A percentile compares a stretch with the other conserved stretches of the same genome.
Evolutionary conservation across 2,113 vertebrate genomes (phyloP).

Genomic region (Butorides virescens): DNA sequence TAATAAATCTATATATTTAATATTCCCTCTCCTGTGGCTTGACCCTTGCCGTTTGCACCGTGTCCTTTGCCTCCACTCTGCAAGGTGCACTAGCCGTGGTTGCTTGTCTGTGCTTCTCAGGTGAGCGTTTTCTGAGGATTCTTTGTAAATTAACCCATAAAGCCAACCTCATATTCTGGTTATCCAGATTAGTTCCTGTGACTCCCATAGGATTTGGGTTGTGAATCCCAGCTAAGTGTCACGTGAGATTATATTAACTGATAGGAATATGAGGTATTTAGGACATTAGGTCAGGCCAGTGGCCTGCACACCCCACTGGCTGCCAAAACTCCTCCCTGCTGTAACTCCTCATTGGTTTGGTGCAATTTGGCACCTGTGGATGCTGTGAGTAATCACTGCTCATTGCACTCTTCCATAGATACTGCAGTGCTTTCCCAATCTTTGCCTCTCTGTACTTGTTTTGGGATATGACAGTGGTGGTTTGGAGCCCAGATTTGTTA

Average conservation of each 20-base stretch:
- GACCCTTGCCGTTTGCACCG: neutral
- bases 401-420: neutral
- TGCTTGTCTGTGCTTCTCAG: neutral
- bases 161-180: neutral
- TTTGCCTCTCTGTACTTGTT: neutral
- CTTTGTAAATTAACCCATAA: neutral
- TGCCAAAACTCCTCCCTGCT: neutral
- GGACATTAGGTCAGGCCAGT: neutral
- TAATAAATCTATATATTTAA: constrained; percentile 35
- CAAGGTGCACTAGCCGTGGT: neutral
- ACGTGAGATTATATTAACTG: neutral
- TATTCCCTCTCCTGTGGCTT: neutral
- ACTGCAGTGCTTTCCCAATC: neutral
- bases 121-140: neutral
- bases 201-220: neutral
- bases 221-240: neutral
- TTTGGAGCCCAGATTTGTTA: neutral
- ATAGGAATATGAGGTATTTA: constrained; percentile 2
- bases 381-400: neutral
- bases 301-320: neutral
- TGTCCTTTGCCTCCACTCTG: neutral
- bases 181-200: neutral
- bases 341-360: neutral
- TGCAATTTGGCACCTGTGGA: neutral
- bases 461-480: neutral